A percentile compares a stretch with the other conserved stretches of the same genome.
These are phyloP conservation scores for Jacana jacana DNA, from an alignment of 2,113 vertebrate species.

Conservation along the genomic window DNA sequence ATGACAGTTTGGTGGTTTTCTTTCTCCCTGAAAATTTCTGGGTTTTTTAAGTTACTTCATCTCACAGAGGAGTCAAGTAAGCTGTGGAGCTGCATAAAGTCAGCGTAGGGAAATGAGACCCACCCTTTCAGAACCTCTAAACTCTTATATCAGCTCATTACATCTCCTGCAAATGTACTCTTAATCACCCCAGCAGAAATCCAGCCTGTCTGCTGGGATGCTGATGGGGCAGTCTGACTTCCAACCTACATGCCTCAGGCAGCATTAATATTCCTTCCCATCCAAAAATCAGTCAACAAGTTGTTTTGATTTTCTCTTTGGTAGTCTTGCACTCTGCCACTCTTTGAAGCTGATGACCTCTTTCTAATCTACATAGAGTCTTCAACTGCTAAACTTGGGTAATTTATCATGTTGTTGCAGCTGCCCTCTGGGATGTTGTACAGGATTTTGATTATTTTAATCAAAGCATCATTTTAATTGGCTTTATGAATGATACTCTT, in stretches of 20 bases:
- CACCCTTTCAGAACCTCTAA: neutral
- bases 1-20: accelerated
- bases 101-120: neutral
- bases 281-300: neutral
- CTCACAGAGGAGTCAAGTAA: neutral
- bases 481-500: constrained; percentile 3
- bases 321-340: neutral
- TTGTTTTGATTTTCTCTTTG: neutral
- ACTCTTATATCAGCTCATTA: neutral
- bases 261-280: neutral
- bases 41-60: neutral
- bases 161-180: neutral
- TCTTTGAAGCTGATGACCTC: neutral
- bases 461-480: neutral
- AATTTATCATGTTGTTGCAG: neutral
- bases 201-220: neutral
- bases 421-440: neutral
- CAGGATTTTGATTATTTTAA: constrained; percentile 30
- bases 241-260: neutral
- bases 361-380: neutral
- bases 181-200: neutral
- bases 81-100: neutral
- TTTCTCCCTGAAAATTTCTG: neutral
- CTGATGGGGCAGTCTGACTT: neutral
- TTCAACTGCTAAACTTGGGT: neutral